Percentiles rank a stretch among this genome's conserved stretches.
Conservation (phyloP, 2,888 invertebrate genomes). For the Hydraecia micacea region DNA sequence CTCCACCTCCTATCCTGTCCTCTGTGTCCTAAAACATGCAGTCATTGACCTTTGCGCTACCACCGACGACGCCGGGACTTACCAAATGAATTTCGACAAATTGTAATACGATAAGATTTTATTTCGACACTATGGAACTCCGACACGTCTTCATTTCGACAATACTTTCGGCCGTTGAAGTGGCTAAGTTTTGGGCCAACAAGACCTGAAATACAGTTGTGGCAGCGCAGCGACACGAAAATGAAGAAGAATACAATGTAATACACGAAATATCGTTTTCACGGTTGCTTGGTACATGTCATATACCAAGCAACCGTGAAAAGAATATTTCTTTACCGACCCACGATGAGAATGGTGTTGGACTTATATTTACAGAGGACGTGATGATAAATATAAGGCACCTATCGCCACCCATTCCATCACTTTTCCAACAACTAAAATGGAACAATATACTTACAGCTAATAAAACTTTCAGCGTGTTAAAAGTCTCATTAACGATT, state of each 20-base stretch:
- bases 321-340: background rate
- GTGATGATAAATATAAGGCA: background rate
- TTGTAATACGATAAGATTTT: too few relatives aligned
- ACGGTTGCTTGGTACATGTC: too few relatives aligned
- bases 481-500: conserved; percentile 24
- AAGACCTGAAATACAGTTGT: background rate
- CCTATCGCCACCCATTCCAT: background rate
- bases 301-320: background rate
- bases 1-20: background rate
- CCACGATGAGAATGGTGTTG: background rate
- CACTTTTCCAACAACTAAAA: background rate
- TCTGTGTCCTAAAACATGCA: background rate
- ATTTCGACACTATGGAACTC: too few relatives aligned
- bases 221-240: too few relatives aligned
- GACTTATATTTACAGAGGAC: background rate
- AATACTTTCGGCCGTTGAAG: too few relatives aligned
- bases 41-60: background rate
- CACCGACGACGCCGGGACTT: too few relatives aligned
- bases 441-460: background rate
- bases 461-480: background rate
- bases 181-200: background rate
- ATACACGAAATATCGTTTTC: too few relatives aligned
- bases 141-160: too few relatives aligned
- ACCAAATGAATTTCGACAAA: too few relatives aligned
- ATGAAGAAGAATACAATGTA: too few relatives aligned